Base-by-base conservation (phyloP, 2,113 vertebrate genomes). In the Arvicanthis niloticus region DNA sequence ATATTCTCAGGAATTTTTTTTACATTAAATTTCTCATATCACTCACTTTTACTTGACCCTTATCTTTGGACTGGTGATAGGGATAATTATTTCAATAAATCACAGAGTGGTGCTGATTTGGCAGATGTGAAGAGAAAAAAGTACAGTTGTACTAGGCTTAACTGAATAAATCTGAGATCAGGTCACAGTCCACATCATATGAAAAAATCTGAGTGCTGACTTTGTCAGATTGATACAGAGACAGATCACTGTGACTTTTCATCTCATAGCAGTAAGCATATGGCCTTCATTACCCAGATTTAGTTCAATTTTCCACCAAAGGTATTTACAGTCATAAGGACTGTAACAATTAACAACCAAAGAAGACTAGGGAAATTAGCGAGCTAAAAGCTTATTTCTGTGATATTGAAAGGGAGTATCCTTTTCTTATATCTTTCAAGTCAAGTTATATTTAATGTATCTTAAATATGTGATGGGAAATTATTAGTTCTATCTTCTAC, bases 251-350 rank as follows among this genome's bases (percentile, higher is more conserved):
- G 73, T 72, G 68, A 37, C 42, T 91, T 51, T 76, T 60, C 70
- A 31, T 92, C 97, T 97, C 93, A 94, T 8, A 95, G 94, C 91
- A 97, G 95, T 95, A 97, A 96, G 82, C 80, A 91, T 65, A 86
- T 67, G 88, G 78, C 31, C 81, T 97, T 75, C 31, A 34, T 88
- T 96, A 90, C 96, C 93, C 78, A 94, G 72, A 82, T 94, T 87
- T 94, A 94, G 95, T 96, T 96, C 70, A 97, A 92, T 97, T 98
- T 98, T 97, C 94, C 94, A 96, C 94, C 91, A 97, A 91, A 96
- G 95, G 94, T 96, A 96, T 88, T 97, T 51, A 10, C 51, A 51
- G 85, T 94, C 45, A 11, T 67, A 31, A 67, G 65, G 29, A 67
- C 67, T 34, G 13, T 68, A 34, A 68, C 31, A 13, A 34, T 68